Base-by-base conservation (phyloP, 2,888 invertebrate species). In the Mechanitis messenoides region DNA sequence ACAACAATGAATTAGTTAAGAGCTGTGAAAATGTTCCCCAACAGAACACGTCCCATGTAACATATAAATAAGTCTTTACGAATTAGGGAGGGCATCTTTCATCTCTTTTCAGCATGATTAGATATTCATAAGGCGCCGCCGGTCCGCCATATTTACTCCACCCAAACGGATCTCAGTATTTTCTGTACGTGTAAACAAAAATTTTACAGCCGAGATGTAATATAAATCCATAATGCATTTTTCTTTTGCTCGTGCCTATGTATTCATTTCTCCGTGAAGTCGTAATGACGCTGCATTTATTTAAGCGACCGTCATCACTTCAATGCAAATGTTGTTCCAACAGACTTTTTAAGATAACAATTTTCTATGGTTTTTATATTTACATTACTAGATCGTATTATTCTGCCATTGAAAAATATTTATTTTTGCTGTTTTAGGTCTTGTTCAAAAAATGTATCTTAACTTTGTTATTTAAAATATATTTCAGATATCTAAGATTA, bases 51-150 rank as follows among this genome's bases (percentile, higher is more conserved):
- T 65, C 68, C 70, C 72, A 74, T 74, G 76, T 74, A 71, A 73
- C 77, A 78, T 79, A 75, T 80, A 82, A 82, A 84, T 82, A 83
- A 79, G 83, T 83, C 81, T 74, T 77, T 72, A 71, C 75, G 78
- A 82, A 84, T 86, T 84, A 84, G 75, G 77, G 71, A 74, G 78
- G 76, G 74, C 78, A 84, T 86, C 82, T 83, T 82, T 85, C 83
- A 84, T 83, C 78, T 80, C 74, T 75, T 74, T 82, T 82, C 81
- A 72, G 71, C 75, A 69, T 77, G 80, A 85, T 86, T 84, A 84
- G 83, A 77, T 85, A 85, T 86, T 86, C 85, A 84, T 85, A 81
- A 84, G 81, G 74, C 78, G 75, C 73, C 74, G 74, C 72, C 68
- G 71, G 70, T 72, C 74, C 70, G 68, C 72, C 74, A 71, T 71